Base-by-base conservation (phyloP, 2,888 invertebrate species). In the Adelphocoris suturalis region DNA sequence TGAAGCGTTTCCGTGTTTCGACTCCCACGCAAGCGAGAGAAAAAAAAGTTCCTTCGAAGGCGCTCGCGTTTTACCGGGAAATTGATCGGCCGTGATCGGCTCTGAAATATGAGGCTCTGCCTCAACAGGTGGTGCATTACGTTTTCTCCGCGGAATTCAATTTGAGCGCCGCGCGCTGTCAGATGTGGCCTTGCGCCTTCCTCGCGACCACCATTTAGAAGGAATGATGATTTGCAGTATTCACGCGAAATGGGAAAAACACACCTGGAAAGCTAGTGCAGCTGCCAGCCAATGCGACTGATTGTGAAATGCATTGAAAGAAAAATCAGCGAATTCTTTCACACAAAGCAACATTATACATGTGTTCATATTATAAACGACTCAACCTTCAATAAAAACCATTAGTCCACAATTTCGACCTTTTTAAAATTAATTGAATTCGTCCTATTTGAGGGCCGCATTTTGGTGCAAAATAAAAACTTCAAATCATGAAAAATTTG, bases 111-210 rank as follows among this genome's bases (percentile, higher is more conserved):
- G n/a, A 19, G n/a, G 19, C n/a, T 11, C 16, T 14, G 78, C 14
- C 78, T 37, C 78, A 80, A 80, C 78, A 80, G 78, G 78, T 80
- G 78, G 78, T 80, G 78, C 78, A 80, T 80, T 80, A 80, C 78
- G 47, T 80, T 46, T 27, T 12, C 46, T 46, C 9, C 27, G 47
- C 78, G 37, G 78, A 80, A 80, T 47, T 46, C 78, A 80, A 80
- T 80, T 80, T 80, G 13, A 47, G n/a, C 16, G 1, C 68, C 68
- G 23, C 68, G 23, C 11, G 23, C 27, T 68, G n/a, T n/a, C 57
- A n/a, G n/a, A 57, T 14, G 57, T n/a, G 16, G 68, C 23, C 68
- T 13, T 68, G 23, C 68, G 0, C 27, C 52, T 2, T 11, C 52
- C 37, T 7, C 7, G 2, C 57, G 7, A 23, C 12, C 68, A 23